A percentile compares a stretch with the other conserved stretches of the same genome.
Conservation (phyloP, 2,888 invertebrate genomes). For the Itoplectis maculator region DNA sequence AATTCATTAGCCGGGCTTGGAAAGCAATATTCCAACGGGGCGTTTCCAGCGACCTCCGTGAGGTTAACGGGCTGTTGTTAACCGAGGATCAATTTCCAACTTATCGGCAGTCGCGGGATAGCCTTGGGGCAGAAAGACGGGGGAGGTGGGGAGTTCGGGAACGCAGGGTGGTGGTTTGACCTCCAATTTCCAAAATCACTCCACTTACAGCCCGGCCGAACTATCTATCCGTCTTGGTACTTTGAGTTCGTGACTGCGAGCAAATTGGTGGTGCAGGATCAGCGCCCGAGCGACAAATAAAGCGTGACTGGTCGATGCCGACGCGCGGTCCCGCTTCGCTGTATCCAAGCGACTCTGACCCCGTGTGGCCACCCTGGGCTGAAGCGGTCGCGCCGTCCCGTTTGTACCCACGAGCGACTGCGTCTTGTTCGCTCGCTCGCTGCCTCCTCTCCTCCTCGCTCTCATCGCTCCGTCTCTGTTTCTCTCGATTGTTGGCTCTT, state of each 20-base stretch:
- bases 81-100: background rate
- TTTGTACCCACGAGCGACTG: slow-evolving; percentile 13
- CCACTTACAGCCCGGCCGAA: background rate
- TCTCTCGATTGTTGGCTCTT: slow-evolving; percentile 41
- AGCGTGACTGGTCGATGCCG: slow-evolving; percentile 48
- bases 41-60: background rate
- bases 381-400: slow-evolving; percentile 2
- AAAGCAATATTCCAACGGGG: background rate
- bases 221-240: slow-evolving; percentile 19
- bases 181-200: slow-evolving; percentile 39
- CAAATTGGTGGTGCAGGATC: slow-evolving; percentile 55
- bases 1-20: too few relatives aligned
- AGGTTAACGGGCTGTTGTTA: background rate
- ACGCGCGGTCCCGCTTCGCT: background rate
- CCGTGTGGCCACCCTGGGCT: slow-evolving; percentile 29
- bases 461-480: too few relatives aligned
- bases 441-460: too few relatives aligned
- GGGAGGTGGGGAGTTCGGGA: background rate
- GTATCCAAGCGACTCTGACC: too few relatives aligned
- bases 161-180: background rate
- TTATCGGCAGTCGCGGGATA: background rate
- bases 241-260: slow-evolving; percentile 56
- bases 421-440: slow-evolving; percentile 43
- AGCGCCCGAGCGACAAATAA: slow-evolving; percentile 54
- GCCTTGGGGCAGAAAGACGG: too few relatives aligned